A percentile compares a stretch with the other conserved stretches of the same genome.
Conservation (phyloP, 2,797 vertebrate species). For the Acrossocheilus wenchowensis region DNA sequence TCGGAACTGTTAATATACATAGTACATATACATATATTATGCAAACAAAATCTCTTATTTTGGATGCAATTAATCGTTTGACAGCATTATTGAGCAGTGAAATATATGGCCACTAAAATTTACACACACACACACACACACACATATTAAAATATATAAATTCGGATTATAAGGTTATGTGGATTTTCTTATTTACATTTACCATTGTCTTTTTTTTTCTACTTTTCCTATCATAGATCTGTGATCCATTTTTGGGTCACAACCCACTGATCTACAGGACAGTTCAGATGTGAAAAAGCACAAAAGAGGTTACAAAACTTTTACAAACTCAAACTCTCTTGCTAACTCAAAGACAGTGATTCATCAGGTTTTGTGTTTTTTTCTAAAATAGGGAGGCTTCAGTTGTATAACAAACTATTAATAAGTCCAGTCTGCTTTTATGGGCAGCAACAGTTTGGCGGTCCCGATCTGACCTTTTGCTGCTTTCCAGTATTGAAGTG, state of each 20-base stretch:
- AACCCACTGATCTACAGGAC: neutral
- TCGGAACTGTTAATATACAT: neutral
- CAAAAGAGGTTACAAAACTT: neutral
- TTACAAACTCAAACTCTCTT: neutral
- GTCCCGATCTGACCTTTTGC: conserved; percentile 52
- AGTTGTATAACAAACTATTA: conserved; percentile 56
- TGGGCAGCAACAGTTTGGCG: conserved; percentile 40
- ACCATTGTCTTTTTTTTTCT: neutral
- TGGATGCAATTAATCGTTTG: no score
- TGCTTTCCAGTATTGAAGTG: conserved; percentile 34
- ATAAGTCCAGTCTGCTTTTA: conserved; percentile 56
- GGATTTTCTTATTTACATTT: neutral
- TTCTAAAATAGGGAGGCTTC: conserved; percentile 21
- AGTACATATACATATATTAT: no score
- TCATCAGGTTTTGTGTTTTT: conserved; percentile 25
- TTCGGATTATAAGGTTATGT: neutral
- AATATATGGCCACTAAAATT: neutral
- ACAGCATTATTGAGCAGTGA: neutral
- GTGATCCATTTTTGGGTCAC: neutral
- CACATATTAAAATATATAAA: no score
- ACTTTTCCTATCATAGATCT: neutral
- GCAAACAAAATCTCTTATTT: no score
- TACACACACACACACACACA: no score
- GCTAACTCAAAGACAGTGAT: neutral
- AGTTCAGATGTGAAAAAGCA: neutral